Percentiles rank a stretch among this genome's conserved stretches.
These are phyloP conservation scores for Chelonia mydas DNA, from an alignment of 2,797 vertebrate species.

Conservation along the genomic window DNA sequence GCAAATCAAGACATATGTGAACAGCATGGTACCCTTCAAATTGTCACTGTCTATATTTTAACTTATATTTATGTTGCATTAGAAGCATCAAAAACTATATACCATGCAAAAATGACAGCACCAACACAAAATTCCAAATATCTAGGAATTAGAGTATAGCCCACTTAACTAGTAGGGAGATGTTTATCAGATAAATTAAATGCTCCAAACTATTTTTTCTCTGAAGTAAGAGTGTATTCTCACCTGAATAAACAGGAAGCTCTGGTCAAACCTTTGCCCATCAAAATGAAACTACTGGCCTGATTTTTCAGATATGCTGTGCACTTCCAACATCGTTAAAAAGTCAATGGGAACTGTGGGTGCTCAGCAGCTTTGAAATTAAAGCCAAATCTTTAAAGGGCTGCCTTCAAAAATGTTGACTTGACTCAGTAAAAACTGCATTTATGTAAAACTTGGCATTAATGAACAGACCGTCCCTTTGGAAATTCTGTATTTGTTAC, in stretches of 20 bases:
- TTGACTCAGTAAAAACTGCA: not conserved
- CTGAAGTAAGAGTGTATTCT: not conserved
- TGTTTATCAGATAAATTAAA: not conserved
- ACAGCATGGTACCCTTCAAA: not conserved
- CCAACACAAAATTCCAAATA: not conserved
- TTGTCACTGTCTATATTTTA: not conserved
- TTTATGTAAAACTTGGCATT: not conserved
- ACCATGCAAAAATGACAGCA: not conserved
- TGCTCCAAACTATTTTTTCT: not conserved
- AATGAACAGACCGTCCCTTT: not conserved
- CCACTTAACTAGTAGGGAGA: not conserved
- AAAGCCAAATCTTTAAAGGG: not conserved
- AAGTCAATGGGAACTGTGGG: accelerated
- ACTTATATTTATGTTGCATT: not conserved
- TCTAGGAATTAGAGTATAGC: not conserved
- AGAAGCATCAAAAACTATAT: not conserved
- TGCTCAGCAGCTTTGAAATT: not conserved
- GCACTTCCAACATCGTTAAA: not conserved
- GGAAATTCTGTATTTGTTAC: not conserved
- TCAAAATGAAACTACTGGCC: not conserved
- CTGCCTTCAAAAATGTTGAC: not conserved
- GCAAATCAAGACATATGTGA: not conserved
- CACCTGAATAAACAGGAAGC: not conserved
- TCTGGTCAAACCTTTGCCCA: not conserved
- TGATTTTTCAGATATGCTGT: not conserved